Evolutionary conservation across 2,113 vertebrate genomes (phyloP).

Genomic region (Phyllostomus hastatus): DNA sequence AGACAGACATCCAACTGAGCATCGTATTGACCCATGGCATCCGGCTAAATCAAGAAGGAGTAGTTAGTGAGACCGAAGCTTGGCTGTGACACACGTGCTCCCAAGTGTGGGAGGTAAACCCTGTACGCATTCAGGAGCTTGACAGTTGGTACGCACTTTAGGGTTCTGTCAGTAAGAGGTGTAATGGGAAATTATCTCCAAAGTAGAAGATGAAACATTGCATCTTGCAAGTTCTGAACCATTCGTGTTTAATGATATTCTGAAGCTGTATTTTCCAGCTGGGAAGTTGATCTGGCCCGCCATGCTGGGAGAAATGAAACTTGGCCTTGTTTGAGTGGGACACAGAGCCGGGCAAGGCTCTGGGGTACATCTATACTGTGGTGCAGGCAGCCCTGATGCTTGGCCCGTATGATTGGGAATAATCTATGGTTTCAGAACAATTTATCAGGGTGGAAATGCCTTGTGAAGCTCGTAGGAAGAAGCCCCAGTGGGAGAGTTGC

Average conservation of each 20-base stretch:
- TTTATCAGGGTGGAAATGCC: neutral
- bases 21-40: neutral
- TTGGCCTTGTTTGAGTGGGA: neutral
- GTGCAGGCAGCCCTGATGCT: neutral
- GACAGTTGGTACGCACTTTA: neutral
- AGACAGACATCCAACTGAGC: neutral
- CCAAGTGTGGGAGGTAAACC: neutral
- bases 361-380: neutral
- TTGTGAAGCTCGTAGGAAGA: neutral
- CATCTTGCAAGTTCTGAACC: neutral
- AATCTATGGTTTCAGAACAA: neutral
- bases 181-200: neutral
- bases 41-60: neutral
- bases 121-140: neutral
- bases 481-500: neutral
- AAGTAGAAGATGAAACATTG: neutral
- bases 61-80: neutral
- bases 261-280: neutral
- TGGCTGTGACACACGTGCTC: neutral
- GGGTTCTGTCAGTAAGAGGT: neutral
- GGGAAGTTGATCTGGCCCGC: neutral
- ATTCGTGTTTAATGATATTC: neutral
- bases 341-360: neutral
- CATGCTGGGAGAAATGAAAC: neutral
- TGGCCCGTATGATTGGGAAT: neutral